Evolutionary conservation across 2,888 invertebrate genomes (phyloP).

Genomic region (Sphecodes monilicornis): DNA sequence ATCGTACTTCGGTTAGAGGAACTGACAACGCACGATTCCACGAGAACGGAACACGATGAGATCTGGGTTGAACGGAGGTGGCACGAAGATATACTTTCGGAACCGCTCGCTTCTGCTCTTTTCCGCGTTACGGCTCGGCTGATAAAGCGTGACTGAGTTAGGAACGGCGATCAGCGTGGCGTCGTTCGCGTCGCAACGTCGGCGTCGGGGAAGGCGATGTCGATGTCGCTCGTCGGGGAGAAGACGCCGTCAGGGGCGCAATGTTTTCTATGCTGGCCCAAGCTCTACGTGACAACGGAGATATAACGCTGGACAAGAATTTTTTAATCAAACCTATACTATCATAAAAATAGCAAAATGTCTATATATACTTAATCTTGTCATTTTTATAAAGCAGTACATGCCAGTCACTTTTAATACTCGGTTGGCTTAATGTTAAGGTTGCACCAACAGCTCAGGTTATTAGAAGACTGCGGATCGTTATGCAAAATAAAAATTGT

Average conservation of each 20-base stretch:
- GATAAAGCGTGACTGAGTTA: constrained; percentile 66
- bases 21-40: background rate
- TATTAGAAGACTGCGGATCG: too few relatives aligned
- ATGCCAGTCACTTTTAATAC: too few relatives aligned
- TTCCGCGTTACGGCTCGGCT: constrained; percentile 56
- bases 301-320: background rate
- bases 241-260: constrained; percentile 8
- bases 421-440: too few relatives aligned
- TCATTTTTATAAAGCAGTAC: too few relatives aligned
- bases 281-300: background rate
- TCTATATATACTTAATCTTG: too few relatives aligned
- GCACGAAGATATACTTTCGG: constrained; percentile 14
- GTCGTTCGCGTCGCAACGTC: constrained; percentile 29
- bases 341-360: too few relatives aligned
- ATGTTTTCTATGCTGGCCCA: background rate
- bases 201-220: background rate
- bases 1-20: background rate
- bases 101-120: constrained; percentile 31
- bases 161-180: constrained; percentile 20
- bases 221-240: constrained; percentile 11
- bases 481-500: too few relatives aligned
- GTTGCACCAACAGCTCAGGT: too few relatives aligned
- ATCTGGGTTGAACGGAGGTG: constrained; percentile 40
- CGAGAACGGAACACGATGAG: constrained; percentile 35
- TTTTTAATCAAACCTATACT: too few relatives aligned